Base-by-base conservation (phyloP, 2,113 vertebrate species). In the Camelus bactrianus region DNA sequence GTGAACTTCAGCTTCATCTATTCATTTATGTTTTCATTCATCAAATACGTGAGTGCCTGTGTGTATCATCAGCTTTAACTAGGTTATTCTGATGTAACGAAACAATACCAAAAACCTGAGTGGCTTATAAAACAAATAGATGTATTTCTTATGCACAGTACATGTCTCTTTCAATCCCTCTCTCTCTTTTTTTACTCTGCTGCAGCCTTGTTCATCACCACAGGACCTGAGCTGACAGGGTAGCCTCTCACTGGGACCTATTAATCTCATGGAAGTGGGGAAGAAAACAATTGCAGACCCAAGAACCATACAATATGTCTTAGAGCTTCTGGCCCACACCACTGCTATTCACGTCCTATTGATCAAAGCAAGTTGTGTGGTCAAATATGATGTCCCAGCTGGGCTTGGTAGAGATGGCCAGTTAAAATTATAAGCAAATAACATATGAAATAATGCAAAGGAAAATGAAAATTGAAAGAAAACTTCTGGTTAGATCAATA, bases 1-100 rank as follows among this genome's bases (percentile, higher is more conserved):
- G 9, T 83, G 24, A 95, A 90, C 52, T 84, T 89, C 60, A 91
- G 30, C 46, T 88, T 83, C 79, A 72, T 70, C 48, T 30, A 52
- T 58, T 84, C 42, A 20, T 83, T 93, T 58, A 32, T 54, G 42
- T 35, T 84, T 94, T 35, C 54, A 75, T 70, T 86, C 19, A 90
- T 67, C n/a, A 76, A n/a, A 80, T 38, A 73, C 26, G n/a, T 64
- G 35, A 79, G 20, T 46, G 20, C 4, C 30, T 79, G 22, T 17
- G 58, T 46, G 2, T 76, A 50, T 90, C 56, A 80, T 79, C 26
- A 67, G 24, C 30, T 65, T 56, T 75, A 32, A 60, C 35, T 80
- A 79, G 13, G 10, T 92, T 82, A 77, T 92, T 73, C 48, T 69
- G 35, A 89, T 3, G 26, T 73, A 67, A 92, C 30, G 54, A 89